Base-by-base conservation (phyloP, 1,140 invertebrate genomes). In the Stegodyphus dumicola region DNA sequence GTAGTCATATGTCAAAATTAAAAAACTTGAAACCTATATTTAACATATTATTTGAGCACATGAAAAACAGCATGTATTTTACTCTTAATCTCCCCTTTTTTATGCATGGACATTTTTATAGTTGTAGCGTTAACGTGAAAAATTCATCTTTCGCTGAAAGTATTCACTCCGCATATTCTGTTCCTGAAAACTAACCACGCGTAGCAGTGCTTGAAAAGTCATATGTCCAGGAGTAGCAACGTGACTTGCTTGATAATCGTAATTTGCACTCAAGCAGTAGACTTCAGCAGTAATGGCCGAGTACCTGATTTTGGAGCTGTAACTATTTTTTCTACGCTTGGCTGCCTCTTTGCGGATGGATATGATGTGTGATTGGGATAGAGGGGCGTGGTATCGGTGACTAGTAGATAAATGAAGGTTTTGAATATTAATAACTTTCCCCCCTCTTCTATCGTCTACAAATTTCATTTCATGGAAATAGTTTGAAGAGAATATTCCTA, bases 331-430 rank as follows among this genome's bases (percentile, higher is more conserved):
- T 66, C 73, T 56, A 54, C 73, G 78, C 78, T 81, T 48, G 18
- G 78, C 56, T 81, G 78, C 53, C 69, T 81, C 70, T 70, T 70
- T 70, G 77, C 54, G 54, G 78, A 81, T 81, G 78, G 78, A 71
- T 73, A 73, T 71, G 78, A 81, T 81, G 66, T 81, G 78, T 81
- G 78, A 81, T 81, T 81, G 73, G 78, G 78, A 67, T 73, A n/a
- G 17, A 18, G 69, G 73, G 78, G 78, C 78, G 78, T 81, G 78
- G 69, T 54, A 81, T 73, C 78, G 78, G 78, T 81, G 78, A 81
- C 69, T 81, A 65, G 78, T 81, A 56, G 78, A 81, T 81, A 81
- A 81, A 81, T 81, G 78, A 69, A 51, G 64, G 33, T 33, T 33
- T 33, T 33, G 33, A 33, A 33, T 33, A 33, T 33, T 33, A 33